Evolutionary conservation across 2,113 vertebrate genomes (phyloP), one percentile per base, ranked within the genome.

Genomic region (Phylloscopus whistleri): DNA sequence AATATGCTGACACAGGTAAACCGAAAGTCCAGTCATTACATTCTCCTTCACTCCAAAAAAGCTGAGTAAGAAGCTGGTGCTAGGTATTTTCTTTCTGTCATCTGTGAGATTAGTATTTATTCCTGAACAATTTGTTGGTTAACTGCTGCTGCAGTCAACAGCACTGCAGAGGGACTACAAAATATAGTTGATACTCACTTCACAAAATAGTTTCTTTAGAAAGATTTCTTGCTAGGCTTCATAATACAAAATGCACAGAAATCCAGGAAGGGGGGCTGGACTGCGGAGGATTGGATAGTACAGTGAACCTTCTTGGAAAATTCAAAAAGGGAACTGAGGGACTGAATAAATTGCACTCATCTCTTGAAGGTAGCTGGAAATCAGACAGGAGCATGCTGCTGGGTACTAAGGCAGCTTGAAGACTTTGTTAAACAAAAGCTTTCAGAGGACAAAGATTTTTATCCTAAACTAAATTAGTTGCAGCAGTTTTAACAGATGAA

Each of bases 61-160:
- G 33, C 52, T 64, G 44, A 90, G 20, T 56, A 73, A 84, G 76
- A 84, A 20, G 5, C 7, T 93, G 56, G 24, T 70, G 21, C 18
- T 81, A 48, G 22, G 5, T 84, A 41, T 87, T 93, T 89, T 86
- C 81, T 87, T 93, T 85, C 87, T 95, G 55, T 92, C 59, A 39
- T 35, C 37, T 74, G 7, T 80, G 48, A 89, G 48, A 85, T 11
- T 44, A n/a, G 28, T 73, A 23, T 93, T 93, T 78, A 58, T 93
- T 82, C 83, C 74, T 74, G 5, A 94, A 41, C 22, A 51, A 22
- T 52, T 69, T 91, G 15, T 77, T 81, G 28, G 35, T 75, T 95
- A 95, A 84, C 68, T 79, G 52, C 77, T 83, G 35, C 49, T 0
- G 4, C 58, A 76, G 49, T 90, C 63, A 93, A 41, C 7, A 60